Conservation (phyloP, 2,113 vertebrate species). For the Osmerus mordax region DNA sequence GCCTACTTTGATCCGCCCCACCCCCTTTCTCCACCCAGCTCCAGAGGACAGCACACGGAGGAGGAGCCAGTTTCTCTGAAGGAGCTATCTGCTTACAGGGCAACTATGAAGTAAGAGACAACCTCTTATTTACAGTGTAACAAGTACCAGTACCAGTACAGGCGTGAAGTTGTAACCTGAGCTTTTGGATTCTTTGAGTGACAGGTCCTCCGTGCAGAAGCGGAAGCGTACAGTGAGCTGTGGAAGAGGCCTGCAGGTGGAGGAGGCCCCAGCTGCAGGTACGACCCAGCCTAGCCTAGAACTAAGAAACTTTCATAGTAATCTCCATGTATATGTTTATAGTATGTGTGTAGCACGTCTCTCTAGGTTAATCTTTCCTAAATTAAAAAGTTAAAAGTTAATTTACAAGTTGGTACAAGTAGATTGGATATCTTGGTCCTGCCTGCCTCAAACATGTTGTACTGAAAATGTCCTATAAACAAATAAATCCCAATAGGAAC, state of each 20-base stretch:
- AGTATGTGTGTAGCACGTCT: neutral
- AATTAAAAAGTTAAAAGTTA: too few relatives aligned
- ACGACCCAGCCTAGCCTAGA: constrained; percentile 10
- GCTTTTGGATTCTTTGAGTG: constrained; percentile 10
- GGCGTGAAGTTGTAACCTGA: neutral
- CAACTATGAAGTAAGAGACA: constrained; percentile 4
- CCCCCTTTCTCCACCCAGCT: too few relatives aligned
- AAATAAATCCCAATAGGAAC: too few relatives aligned
- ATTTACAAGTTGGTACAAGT: too few relatives aligned
- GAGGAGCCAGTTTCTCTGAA: neutral
- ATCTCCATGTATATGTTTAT: neutral
- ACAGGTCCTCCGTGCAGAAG: constrained; percentile 31
- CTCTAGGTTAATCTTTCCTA: neutral
- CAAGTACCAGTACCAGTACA: neutral
- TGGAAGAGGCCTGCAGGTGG: constrained; percentile 19
- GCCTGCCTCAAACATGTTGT: too few relatives aligned
- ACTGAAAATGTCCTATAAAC: too few relatives aligned
- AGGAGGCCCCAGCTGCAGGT: constrained; percentile 40
- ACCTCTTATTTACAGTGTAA: neutral
- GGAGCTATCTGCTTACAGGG: neutral
- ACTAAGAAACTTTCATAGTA: neutral
- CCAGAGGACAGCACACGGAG: neutral
- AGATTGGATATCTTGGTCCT: too few relatives aligned
- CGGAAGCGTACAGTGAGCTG: constrained; percentile 33
- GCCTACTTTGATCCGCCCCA: too few relatives aligned